A percentile compares a stretch with the other conserved stretches of the same genome.
Conservation (phyloP, 2,797 vertebrate genomes). For the Dicrostonyx torquatus region DNA sequence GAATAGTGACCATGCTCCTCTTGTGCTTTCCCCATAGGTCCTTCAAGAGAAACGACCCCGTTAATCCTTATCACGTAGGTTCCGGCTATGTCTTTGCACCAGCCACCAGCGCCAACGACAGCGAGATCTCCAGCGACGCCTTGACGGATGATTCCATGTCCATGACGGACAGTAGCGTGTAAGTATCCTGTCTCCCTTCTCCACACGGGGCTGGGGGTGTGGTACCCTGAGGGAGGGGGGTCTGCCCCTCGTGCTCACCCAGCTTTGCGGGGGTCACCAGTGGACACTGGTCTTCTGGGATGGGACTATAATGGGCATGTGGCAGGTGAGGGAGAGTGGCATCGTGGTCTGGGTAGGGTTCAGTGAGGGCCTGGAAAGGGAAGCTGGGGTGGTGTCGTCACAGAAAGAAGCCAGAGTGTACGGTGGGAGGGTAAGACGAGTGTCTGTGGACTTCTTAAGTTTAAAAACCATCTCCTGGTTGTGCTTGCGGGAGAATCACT, state of each 20-base stretch:
- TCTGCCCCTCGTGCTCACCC: rapidly evolving
- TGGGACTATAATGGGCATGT: no score
- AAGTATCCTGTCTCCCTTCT: slow-evolving; percentile 83
- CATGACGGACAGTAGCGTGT: slow-evolving; percentile 97
- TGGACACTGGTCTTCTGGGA: neutral
- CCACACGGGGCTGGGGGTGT: rapidly evolving
- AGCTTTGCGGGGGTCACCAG: neutral
- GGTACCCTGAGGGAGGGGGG: rapidly evolving
- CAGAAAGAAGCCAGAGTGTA: neutral
- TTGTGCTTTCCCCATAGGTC: slow-evolving; percentile 85
- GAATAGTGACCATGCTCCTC: neutral
- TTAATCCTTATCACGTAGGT: slow-evolving; percentile 91
- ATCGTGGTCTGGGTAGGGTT: neutral
- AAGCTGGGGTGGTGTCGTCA: neutral
- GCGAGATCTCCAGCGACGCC: slow-evolving; percentile 97
- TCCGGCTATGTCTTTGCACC: slow-evolving; percentile 94
- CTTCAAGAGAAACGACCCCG: slow-evolving; percentile 91
- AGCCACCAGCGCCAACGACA: slow-evolving; percentile 96
- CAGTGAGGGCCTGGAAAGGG: neutral
- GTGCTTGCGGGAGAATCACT: neutral
- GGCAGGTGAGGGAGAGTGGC: neutral
- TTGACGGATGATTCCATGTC: slow-evolving; percentile 98
- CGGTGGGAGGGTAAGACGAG: neutral
- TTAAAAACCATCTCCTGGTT: neutral
- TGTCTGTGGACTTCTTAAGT: no score